Percentiles rank a stretch among this genome's conserved stretches.
phyloP scores from a whole-genome alignment of 1,140 invertebrate genomes.

The Aphaenogaster floridana region DNA sequence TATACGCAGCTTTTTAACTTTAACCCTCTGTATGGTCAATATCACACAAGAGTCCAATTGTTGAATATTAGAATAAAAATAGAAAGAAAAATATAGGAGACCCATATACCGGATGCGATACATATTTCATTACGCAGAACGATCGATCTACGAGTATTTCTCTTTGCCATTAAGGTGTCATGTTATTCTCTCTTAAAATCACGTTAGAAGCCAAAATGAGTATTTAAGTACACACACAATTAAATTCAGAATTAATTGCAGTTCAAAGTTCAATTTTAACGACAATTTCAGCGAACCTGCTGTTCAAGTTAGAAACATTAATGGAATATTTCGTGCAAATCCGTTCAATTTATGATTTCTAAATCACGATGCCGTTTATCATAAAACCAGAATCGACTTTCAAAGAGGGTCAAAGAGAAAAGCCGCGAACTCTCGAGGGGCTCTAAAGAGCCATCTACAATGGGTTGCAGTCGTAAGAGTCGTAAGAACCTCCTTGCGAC shows the following conservation, averaged over 20 bases:
- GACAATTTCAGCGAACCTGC: not conserved
- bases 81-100: not conserved
- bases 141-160: not conserved
- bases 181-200: not conserved
- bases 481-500: too few relatives aligned
- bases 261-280: not conserved
- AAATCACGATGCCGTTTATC: not conserved
- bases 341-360: not conserved
- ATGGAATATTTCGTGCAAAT: not conserved
- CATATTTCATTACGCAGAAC: not conserved
- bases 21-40: not conserved
- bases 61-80: not conserved
- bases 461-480: too few relatives aligned
- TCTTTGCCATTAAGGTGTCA: not conserved
- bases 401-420: constrained; percentile 3
- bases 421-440: not conserved
- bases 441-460: too few relatives aligned
- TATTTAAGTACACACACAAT: not conserved
- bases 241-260: not conserved
- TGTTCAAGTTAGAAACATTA: not conserved
- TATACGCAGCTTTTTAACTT: not conserved
- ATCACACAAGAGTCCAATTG: not conserved
- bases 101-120: not conserved
- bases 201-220: not conserved
- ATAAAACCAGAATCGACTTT: not conserved